These are phyloP conservation scores for Heliangelus exortis DNA, from an alignment of 2,797 vertebrate species.

Conservation along the genomic window DNA sequence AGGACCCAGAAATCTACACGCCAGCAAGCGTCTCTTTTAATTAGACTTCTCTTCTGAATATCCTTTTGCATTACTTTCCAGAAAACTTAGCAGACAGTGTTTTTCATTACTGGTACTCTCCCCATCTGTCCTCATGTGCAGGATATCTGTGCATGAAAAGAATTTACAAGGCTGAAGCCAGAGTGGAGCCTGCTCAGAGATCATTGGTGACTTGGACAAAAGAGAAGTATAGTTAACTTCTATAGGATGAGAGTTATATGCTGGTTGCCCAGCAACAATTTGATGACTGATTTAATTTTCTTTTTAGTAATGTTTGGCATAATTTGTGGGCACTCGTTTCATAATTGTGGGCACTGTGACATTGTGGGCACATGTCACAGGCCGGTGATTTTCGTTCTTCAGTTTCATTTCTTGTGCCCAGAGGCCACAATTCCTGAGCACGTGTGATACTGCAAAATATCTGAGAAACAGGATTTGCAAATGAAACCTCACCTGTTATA, in stretches of 20 bases:
- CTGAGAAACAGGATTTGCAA: background rate
- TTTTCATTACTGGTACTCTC: conserved; percentile 21
- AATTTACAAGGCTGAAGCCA: background rate
- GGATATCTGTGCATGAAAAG: background rate
- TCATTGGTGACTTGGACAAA: background rate
- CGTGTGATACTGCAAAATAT: background rate
- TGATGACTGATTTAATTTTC: background rate
- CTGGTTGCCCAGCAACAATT: background rate
- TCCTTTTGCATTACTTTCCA: conserved; percentile 22
- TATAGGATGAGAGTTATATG: background rate
- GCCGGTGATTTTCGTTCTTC: background rate
- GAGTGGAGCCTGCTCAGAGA: background rate
- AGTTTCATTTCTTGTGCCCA: background rate
- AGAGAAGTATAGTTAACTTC: background rate
- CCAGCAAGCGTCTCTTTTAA: conserved; percentile 30
- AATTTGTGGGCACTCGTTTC: background rate
- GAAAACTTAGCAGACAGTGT: conserved; percentile 46
- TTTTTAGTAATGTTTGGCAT: background rate
- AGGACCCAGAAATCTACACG: background rate
- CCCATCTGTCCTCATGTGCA: background rate
- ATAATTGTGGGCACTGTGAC: no score
- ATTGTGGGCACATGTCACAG: background rate
- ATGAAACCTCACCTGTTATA: background rate
- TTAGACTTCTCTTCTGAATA: conserved; percentile 23
- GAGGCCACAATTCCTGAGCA: background rate